phyloP scores from a whole-genome alignment of 2,797 vertebrate genomes.

The Nothura maculosa region DNA sequence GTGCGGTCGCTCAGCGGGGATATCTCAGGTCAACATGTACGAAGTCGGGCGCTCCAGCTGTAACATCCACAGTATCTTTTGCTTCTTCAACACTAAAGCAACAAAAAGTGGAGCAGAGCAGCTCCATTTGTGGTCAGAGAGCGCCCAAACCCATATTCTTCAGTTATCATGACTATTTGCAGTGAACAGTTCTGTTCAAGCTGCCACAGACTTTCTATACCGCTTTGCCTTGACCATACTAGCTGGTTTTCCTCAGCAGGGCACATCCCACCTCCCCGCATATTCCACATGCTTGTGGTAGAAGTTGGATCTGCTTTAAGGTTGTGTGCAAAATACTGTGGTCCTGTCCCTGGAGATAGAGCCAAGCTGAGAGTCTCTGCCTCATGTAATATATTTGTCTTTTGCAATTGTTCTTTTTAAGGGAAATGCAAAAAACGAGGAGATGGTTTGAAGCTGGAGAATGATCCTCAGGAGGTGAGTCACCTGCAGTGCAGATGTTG shows the following conservation, averaged over 20 bases:
- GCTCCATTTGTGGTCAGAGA: not conserved
- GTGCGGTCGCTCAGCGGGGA: not conserved
- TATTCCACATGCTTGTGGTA: not conserved
- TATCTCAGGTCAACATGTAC: not conserved
- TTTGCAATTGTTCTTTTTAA: slow-evolving; percentile 65
- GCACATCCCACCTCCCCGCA: not conserved
- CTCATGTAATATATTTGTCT: not conserved
- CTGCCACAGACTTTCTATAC: not conserved
- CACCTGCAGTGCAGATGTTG: not conserved
- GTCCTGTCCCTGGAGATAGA: not conserved
- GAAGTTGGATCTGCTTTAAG: not conserved
- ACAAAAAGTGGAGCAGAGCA: not conserved
- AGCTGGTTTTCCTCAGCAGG: not conserved
- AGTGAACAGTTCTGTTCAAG: not conserved
- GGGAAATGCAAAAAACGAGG: slow-evolving; percentile 95
- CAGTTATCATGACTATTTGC: not conserved
- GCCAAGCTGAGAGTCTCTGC: not conserved
- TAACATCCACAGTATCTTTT: not conserved
- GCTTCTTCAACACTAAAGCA: not conserved
- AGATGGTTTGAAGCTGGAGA: slow-evolving; percentile 95
- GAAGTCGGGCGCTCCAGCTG: not conserved
- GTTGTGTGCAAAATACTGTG: not conserved
- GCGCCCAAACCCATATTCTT: not conserved
- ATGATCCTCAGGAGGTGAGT: slow-evolving; percentile 96
- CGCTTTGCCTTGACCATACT: not conserved